Conservation (phyloP, 2,888 invertebrate species). For the Sclerodermus sp. region DNA sequence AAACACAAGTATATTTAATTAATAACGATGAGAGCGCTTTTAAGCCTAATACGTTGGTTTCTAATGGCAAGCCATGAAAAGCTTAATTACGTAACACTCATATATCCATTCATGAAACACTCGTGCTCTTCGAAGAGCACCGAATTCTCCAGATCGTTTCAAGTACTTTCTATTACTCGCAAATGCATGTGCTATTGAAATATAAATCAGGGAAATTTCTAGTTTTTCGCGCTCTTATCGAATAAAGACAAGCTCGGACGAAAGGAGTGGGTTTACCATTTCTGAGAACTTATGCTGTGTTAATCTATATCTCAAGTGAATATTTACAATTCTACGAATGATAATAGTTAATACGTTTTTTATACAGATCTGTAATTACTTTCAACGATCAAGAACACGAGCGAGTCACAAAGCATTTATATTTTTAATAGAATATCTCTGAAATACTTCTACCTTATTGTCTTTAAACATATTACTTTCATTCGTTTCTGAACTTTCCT, state of each 20-base stretch:
- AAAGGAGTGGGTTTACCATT: no score
- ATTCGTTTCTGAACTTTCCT: constrained; percentile 30
- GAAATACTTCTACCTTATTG: constrained; percentile 36
- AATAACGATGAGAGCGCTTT: constrained; percentile 9
- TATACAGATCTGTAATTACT: not conserved
- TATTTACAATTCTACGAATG: no score
- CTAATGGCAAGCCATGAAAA: constrained; percentile 30
- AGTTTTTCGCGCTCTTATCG: no score
- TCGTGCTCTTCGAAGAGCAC: constrained; percentile 1
- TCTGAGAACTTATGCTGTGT: no score
- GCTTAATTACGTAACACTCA: constrained; percentile 26
- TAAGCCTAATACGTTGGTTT: constrained; percentile 7
- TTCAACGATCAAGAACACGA: constrained; percentile 9
- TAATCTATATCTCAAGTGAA: no score
- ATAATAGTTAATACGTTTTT: no score
- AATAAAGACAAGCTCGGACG: no score
- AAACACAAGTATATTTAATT: constrained; percentile 9
- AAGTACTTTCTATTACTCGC: no score
- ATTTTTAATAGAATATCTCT: constrained; percentile 8
- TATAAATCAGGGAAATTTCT: no score
- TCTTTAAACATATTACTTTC: constrained; percentile 46
- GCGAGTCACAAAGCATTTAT: constrained; percentile 2
- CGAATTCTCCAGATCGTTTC: not conserved
- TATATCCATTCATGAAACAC: constrained; percentile 13
- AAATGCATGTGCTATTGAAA: no score